phyloP scores from a whole-genome alignment of 2,888 invertebrate species.

The Boloria euphrosyne region DNA sequence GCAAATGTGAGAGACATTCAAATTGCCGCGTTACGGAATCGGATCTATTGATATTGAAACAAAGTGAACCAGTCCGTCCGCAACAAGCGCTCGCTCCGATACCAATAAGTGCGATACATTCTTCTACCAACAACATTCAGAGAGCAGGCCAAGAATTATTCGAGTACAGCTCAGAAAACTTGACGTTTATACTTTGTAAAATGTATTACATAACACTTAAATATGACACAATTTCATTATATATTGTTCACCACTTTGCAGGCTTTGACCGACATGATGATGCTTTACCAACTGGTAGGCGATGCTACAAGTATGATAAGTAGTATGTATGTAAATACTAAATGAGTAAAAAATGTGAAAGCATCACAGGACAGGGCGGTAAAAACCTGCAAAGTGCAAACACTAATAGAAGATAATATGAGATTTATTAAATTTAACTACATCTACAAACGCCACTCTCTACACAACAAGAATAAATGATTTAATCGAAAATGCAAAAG shows the following conservation, averaged over 20 bases:
- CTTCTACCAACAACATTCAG: neutral
- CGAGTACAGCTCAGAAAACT: neutral
- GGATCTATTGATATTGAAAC: neutral
- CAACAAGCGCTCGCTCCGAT: neutral
- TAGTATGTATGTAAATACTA: too few relatives aligned
- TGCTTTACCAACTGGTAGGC: too few relatives aligned
- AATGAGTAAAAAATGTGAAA: too few relatives aligned
- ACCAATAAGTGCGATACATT: neutral
- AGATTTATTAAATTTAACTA: conserved; percentile 4
- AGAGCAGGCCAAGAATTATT: conserved; percentile 18
- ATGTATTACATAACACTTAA: conserved; percentile 19
- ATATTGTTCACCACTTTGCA: neutral
- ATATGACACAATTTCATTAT: conserved; percentile 3
- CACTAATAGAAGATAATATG: neutral
- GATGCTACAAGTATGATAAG: too few relatives aligned
- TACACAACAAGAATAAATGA: conserved; percentile 28
- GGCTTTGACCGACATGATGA: neutral
- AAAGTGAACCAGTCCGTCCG: neutral
- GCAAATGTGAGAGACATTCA: too few relatives aligned
- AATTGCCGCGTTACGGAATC: too few relatives aligned
- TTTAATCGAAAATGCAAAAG: conserved; percentile 26
- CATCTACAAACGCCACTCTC: conserved; percentile 16
- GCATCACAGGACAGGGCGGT: too few relatives aligned
- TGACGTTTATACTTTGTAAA: neutral
- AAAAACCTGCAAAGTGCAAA: too few relatives aligned